Conservation (phyloP, 1,140 invertebrate genomes). For the Caerostris darwini region DNA sequence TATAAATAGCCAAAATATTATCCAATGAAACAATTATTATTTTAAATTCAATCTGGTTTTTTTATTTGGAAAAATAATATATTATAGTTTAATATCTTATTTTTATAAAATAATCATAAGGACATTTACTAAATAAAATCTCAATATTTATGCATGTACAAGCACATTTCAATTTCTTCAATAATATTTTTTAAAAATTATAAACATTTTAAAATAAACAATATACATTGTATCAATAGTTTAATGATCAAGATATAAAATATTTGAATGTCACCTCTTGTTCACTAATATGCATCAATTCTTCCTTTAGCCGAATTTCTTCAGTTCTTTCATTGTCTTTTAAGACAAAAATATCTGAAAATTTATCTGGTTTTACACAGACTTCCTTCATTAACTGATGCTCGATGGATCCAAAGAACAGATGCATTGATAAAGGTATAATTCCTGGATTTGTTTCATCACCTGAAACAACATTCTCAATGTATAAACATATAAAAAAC, state of each 20-base stretch:
- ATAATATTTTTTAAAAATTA: not conserved
- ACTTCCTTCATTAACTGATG: conserved; percentile 88
- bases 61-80: no score
- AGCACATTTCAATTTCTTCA: not conserved
- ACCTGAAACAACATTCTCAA: conserved; percentile 19
- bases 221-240: not conserved
- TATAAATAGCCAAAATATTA: no score
- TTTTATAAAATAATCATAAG: no score
- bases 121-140: no score
- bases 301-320: conserved; percentile 38
- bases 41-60: no score
- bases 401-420: conserved; percentile 90
- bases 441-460: conserved; percentile 95
- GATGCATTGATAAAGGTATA: conserved; percentile 98
- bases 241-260: conserved; percentile 80
- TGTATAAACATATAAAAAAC: not conserved
- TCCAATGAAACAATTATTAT: no score
- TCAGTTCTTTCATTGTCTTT: conserved; percentile 79
- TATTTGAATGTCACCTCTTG: conserved; percentile 79
- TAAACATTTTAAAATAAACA: not conserved
- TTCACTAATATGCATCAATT: conserved; percentile 34
- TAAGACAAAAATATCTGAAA: conserved; percentile 82
- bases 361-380: conserved; percentile 82
- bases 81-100: no score
- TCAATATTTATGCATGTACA: no score